Evolutionary conservation across 2,113 vertebrate genomes (phyloP).

Genomic region (Pyrgilauda ruficollis): DNA sequence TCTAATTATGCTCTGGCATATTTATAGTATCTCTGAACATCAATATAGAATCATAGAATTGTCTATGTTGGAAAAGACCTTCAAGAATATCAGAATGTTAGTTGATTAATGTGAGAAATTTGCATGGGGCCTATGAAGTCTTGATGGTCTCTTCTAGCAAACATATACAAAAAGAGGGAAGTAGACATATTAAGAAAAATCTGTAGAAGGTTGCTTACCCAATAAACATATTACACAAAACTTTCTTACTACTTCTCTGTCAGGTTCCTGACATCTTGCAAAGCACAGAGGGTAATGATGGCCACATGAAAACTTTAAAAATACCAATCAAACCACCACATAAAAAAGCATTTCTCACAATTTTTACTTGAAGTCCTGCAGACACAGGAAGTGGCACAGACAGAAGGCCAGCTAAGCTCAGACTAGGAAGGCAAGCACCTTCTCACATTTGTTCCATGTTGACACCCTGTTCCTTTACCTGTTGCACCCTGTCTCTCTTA

Average conservation of each 20-base stretch:
- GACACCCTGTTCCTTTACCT: background rate
- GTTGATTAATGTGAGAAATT: accelerated
- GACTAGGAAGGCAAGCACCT: background rate
- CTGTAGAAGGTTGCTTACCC: background rate
- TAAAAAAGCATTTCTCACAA: background rate
- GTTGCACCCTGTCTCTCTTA: background rate
- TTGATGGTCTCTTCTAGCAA: background rate
- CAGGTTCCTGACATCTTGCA: background rate
- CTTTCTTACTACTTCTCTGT: background rate
- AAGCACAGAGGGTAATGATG: background rate
- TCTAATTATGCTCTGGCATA: background rate
- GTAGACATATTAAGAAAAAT: background rate
- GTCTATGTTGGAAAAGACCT: background rate
- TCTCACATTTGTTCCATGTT: background rate
- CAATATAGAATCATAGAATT: background rate
- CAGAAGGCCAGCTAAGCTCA: background rate
- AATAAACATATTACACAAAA: background rate
- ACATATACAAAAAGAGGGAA: background rate
- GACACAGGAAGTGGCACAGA: background rate
- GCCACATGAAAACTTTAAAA: background rate
- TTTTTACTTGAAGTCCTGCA: background rate
- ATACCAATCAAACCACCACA: background rate
- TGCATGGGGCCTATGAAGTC: background rate
- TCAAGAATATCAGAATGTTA: background rate
- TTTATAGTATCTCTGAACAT: background rate